Conservation (phyloP, 2,888 invertebrate genomes). For the Petrolisthes manimaculis region DNA sequence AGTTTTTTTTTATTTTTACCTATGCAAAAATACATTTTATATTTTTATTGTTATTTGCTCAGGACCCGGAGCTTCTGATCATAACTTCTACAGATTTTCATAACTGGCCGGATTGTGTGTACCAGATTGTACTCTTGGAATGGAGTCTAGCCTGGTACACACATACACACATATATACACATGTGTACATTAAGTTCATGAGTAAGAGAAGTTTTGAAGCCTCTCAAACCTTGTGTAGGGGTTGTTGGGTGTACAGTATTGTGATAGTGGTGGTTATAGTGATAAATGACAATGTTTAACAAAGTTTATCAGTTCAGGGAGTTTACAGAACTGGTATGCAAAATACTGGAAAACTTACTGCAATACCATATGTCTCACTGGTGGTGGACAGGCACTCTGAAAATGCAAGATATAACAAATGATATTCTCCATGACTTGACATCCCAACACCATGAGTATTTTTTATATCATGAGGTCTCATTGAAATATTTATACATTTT, state of each 20-base stretch:
- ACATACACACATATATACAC: constrained; percentile 18
- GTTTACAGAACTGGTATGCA: background rate
- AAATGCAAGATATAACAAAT: no score
- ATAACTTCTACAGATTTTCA: background rate
- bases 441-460: no score
- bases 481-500: background rate
- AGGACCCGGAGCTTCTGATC: constrained; percentile 34
- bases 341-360: background rate
- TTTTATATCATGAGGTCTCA: no score
- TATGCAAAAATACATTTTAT: constrained; percentile 54
- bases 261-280: background rate
- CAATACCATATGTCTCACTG: background rate
- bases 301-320: background rate
- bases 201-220: background rate
- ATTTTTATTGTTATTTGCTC: constrained; percentile 40
- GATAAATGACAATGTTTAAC: background rate
- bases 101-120: constrained; percentile 41
- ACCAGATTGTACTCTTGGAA: constrained; percentile 17
- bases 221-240: background rate
- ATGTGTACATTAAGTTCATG: background rate
- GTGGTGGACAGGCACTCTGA: constrained; percentile 9
- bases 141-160: background rate
- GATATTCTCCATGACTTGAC: no score
- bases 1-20: constrained; percentile 37
- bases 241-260: background rate